Conservation (phyloP, 2,888 invertebrate species). For the Agonopterix heracliana region DNA sequence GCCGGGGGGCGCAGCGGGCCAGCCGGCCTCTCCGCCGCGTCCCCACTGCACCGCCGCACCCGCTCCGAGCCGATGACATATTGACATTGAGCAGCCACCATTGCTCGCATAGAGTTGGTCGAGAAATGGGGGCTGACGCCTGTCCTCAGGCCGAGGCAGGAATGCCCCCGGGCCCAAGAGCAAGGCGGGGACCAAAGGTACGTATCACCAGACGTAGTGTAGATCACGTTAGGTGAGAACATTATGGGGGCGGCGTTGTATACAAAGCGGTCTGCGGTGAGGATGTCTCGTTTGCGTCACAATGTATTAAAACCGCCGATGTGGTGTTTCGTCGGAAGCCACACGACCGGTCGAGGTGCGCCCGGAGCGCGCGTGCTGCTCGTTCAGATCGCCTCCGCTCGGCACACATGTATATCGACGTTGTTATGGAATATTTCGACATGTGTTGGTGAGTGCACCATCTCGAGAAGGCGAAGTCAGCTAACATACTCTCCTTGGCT, state of each 20-base stretch:
- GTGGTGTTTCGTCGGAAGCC: slow-evolving; percentile 23
- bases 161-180: slow-evolving; percentile 88
- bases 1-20: slow-evolving; percentile 67
- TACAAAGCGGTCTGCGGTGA: slow-evolving; percentile 44
- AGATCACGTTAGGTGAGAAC: slow-evolving; percentile 2
- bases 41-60: slow-evolving; percentile 46
- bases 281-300: slow-evolving; percentile 44
- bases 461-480: slow-evolving; percentile 8
- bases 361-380: slow-evolving; percentile 27
- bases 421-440: slow-evolving; percentile 58
- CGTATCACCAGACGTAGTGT: slow-evolving; percentile 25
- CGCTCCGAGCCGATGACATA: slow-evolving; percentile 67
- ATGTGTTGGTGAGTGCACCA: slow-evolving; percentile 68
- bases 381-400: slow-evolving; percentile 15
- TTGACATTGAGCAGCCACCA: slow-evolving; percentile 85
- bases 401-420: slow-evolving; percentile 27
- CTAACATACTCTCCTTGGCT: slow-evolving; percentile 1
- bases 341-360: slow-evolving; percentile 24
- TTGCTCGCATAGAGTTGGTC: slow-evolving; percentile 98
- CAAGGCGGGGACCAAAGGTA: slow-evolving; percentile 85
- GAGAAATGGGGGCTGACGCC: slow-evolving; percentile 99
- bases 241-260: slow-evolving; percentile 27
- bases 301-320: slow-evolving; percentile 16
- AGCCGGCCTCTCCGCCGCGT: slow-evolving; percentile 56
- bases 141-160: slow-evolving; percentile 97